Evolutionary conservation across 2,797 vertebrate species (phyloP).

Genomic region (Tauraco hartlaubi): DNA sequence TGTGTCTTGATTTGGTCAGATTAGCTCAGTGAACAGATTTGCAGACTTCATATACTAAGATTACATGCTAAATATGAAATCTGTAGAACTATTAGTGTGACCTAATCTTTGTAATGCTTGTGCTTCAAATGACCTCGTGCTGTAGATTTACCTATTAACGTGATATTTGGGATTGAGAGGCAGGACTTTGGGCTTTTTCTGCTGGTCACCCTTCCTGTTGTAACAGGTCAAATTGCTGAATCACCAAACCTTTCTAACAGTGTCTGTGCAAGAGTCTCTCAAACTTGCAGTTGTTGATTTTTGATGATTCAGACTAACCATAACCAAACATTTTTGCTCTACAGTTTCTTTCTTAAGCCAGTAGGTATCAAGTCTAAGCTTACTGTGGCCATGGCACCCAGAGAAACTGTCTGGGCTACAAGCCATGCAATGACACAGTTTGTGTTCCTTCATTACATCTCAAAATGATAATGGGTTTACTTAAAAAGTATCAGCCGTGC

Average conservation of each 20-base stretch:
- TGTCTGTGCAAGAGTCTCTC: not conserved
- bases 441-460: not conserved
- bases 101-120: not conserved
- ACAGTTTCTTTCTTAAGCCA: not conserved
- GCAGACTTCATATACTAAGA: not conserved
- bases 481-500: not conserved
- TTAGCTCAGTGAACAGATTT: not conserved
- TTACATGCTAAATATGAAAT: not conserved
- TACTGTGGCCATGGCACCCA: not conserved
- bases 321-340: not conserved
- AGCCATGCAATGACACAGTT: accelerated
- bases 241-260: not conserved
- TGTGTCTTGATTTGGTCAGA: not conserved
- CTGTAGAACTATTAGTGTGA: not conserved
- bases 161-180: not conserved
- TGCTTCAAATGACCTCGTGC: not conserved
- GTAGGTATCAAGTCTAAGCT: not conserved
- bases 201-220: not conserved
- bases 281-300: not conserved
- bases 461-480: not conserved
- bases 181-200: not conserved
- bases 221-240: not conserved
- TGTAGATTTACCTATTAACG: not conserved
- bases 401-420: not conserved
- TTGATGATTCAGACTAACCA: not conserved